These are phyloP conservation scores for Drosophila eohydei DNA, from an alignment of 2,888 invertebrate species.

Conservation along the genomic window DNA sequence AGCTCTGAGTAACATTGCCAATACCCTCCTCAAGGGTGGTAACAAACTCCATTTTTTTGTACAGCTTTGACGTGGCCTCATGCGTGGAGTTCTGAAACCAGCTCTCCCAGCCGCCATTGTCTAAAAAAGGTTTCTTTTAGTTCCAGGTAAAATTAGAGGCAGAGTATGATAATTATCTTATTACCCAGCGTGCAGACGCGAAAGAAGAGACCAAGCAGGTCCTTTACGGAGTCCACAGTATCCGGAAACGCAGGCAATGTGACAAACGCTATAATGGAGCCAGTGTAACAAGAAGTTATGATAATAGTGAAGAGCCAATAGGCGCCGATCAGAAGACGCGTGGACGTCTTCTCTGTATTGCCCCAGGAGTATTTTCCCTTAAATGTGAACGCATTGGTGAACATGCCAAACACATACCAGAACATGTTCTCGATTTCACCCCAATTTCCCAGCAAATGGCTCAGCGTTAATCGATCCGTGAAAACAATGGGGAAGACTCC, in stretches of 20 bases:
- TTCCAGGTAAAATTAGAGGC: background rate
- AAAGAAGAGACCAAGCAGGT: constrained; percentile 89
- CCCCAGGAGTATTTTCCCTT: constrained; percentile 90
- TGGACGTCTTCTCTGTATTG: constrained; percentile 89
- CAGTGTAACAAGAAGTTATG: constrained; percentile 93
- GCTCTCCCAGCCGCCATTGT: constrained; percentile 90
- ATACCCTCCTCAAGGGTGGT: constrained; percentile 89
- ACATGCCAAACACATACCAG: constrained; percentile 94
- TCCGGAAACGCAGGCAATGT: constrained; percentile 91
- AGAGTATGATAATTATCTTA: background rate
- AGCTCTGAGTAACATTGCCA: constrained; percentile 90
- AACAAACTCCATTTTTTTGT: constrained; percentile 89
- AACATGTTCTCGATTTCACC: constrained; percentile 93
- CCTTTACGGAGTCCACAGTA: constrained; percentile 89
- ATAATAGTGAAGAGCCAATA: constrained; percentile 95
- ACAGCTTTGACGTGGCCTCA: constrained; percentile 87
- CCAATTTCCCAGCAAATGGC: constrained; percentile 88
- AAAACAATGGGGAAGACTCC: constrained; percentile 91
- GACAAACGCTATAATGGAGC: constrained; percentile 93
- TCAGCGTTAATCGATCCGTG: constrained; percentile 89
- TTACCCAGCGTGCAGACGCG: constrained; percentile 90
- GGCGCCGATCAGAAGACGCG: constrained; percentile 89
- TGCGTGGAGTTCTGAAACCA: constrained; percentile 91
- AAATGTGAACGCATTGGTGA: constrained; percentile 92
- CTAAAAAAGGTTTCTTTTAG: constrained; percentile 82